Evolutionary conservation across 2,797 vertebrate genomes (phyloP).

Genomic region (Leptatherina wallacei): DNA sequence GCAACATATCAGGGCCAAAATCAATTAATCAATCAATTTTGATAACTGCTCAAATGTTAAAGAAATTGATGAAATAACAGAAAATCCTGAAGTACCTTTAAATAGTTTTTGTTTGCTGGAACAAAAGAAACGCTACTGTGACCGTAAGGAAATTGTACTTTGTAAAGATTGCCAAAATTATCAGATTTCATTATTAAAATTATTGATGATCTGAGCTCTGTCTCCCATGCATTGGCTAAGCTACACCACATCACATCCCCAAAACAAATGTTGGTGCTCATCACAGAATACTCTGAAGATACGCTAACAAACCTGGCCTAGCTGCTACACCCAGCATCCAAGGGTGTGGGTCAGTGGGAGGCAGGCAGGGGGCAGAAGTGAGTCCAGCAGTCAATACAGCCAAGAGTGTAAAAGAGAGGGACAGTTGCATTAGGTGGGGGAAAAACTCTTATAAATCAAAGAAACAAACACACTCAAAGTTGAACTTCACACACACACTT

Average conservation of each 20-base stretch:
- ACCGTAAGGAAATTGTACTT: background rate
- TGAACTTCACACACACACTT: slow-evolving; percentile 20
- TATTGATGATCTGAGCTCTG: background rate
- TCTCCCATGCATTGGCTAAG: slow-evolving; percentile 3
- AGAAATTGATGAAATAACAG: background rate
- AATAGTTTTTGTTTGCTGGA: background rate
- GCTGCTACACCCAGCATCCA: slow-evolving; percentile 83
- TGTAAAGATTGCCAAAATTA: background rate
- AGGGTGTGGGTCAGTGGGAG: slow-evolving; percentile 66
- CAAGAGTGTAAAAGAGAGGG: slow-evolving; percentile 78
- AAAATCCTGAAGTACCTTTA: background rate
- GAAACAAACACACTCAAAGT: background rate
- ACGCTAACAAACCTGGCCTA: slow-evolving; percentile 86
- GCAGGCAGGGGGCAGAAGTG: slow-evolving; percentile 74
- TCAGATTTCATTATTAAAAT: background rate
- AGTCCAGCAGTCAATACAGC: slow-evolving; percentile 67
- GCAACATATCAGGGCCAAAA: background rate
- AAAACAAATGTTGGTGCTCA: slow-evolving; percentile 19
- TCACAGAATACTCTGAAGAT: slow-evolving; percentile 46
- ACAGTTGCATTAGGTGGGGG: slow-evolving; percentile 77
- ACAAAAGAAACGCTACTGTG: background rate
- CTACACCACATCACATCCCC: slow-evolving; percentile 9
- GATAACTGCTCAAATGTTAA: background rate
- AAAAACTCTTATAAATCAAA: slow-evolving; percentile 24
- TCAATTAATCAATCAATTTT: background rate